Percentiles rank a stretch among this genome's conserved stretches.
Conservation (phyloP, 2,797 vertebrate genomes). For the Trematomus bernacchii region DNA sequence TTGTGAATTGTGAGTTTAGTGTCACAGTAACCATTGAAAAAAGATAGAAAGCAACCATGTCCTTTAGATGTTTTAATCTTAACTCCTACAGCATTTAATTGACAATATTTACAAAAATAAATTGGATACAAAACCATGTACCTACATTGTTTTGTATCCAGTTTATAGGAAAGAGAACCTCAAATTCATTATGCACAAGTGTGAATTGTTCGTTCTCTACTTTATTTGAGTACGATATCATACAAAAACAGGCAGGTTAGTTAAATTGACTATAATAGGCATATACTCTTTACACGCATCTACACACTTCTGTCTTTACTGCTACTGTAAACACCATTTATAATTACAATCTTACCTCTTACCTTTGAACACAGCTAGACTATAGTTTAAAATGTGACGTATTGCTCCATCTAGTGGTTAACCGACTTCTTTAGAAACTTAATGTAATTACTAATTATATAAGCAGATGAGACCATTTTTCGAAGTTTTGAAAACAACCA, state of each 20-base stretch:
- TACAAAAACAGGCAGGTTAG: background rate
- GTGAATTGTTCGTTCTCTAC: background rate
- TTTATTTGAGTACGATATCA: background rate
- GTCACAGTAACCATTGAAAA: background rate
- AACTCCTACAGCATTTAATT: background rate
- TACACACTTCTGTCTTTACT: background rate
- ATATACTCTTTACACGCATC: background rate
- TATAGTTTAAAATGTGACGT: background rate
- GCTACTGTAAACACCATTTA: background rate
- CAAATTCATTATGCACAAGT: background rate
- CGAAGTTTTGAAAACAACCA: conserved; percentile 2
- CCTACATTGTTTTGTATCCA: too few species aligned
- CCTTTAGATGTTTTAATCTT: background rate
- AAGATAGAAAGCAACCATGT: too few species aligned
- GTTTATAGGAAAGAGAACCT: too few species aligned
- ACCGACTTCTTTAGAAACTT: conserved; percentile 10
- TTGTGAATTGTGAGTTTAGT: background rate
- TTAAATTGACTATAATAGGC: too few species aligned
- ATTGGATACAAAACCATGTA: background rate
- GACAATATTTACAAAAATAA: background rate
- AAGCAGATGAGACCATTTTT: conserved; percentile 21
- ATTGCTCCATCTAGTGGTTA: conserved; percentile 65
- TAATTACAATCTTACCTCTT: background rate
- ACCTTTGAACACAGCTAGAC: background rate
- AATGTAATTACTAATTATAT: conserved; percentile 27